These are phyloP conservation scores for Drosophila limbata DNA, from an alignment of 2,888 invertebrate genomes.

Conservation along the genomic window DNA sequence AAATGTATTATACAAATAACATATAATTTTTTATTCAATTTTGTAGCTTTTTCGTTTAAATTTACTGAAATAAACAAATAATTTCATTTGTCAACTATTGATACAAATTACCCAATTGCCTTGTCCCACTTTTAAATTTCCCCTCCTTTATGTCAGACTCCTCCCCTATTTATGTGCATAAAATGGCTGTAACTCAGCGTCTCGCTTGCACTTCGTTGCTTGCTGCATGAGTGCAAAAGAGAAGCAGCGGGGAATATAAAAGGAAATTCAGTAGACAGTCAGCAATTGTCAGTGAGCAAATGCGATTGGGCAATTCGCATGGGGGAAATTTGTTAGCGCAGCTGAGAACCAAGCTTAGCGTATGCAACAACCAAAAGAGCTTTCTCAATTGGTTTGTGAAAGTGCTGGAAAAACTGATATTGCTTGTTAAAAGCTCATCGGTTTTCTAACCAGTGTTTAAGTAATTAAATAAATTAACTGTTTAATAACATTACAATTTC, in stretches of 20 bases:
- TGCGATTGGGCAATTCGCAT: background rate
- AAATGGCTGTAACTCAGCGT: slow-evolving; percentile 45
- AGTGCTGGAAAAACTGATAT: slow-evolving; percentile 22
- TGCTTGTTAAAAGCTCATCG: slow-evolving; percentile 8
- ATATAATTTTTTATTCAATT: background rate
- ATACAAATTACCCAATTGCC: background rate
- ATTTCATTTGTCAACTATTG: background rate
- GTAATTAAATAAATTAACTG: slow-evolving; percentile 8
- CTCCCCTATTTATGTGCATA: slow-evolving; percentile 59
- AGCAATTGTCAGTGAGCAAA: slow-evolving; percentile 37
- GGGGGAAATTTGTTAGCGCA: background rate
- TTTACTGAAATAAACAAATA: background rate
- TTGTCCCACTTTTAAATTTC: slow-evolving; percentile 25
- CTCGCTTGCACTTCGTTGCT: slow-evolving; percentile 29
- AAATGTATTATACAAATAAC: too few species aligned
- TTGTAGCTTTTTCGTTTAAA: background rate
- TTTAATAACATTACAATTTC: background rate
- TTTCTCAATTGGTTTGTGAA: background rate
- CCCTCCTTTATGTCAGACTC: slow-evolving; percentile 13
- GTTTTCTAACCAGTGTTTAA: background rate
- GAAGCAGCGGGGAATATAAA: background rate
- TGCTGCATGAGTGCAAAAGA: slow-evolving; percentile 27
- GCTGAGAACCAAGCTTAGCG: background rate
- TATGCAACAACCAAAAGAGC: background rate
- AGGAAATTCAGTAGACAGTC: background rate